Percentiles rank a stretch among this genome's conserved stretches.
Conservation (phyloP, 2,797 vertebrate genomes). For the Helarctos malayanus region DNA sequence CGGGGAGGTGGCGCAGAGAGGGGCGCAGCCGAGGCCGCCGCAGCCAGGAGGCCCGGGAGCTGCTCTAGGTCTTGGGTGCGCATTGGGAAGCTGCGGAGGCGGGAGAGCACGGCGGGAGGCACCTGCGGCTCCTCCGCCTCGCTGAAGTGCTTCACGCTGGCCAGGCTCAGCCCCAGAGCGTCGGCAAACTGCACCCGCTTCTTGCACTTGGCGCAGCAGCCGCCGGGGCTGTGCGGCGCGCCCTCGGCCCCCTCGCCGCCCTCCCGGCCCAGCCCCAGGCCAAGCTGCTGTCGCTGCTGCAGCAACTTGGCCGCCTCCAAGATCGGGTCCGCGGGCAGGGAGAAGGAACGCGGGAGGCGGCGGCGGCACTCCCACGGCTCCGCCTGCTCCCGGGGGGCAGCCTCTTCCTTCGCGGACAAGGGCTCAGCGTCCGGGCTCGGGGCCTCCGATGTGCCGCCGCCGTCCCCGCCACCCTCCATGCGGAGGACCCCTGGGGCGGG, state of each 20-base stretch:
- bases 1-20: rapidly evolving
- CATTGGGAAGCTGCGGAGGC: constrained; percentile 89
- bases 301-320: constrained; percentile 71
- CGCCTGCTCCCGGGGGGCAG: not conserved
- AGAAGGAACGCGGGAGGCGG: constrained; percentile 80
- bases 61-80: constrained; percentile 78
- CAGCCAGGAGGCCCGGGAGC: constrained; percentile 61
- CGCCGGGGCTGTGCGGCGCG: not conserved
- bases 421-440: not conserved
- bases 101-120: constrained; percentile 91
- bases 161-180: constrained; percentile 93
- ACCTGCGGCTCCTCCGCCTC: constrained; percentile 93
- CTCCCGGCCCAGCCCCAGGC: not conserved
- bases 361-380: constrained; percentile 66
- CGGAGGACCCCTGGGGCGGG: not conserved
- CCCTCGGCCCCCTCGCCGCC: not conserved
- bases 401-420: not conserved
- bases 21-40: not conserved
- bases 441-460: not conserved
- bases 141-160: constrained; percentile 95
- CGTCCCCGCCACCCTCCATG: not conserved
- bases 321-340: constrained; percentile 78
- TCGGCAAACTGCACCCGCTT: constrained; percentile 96
- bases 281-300: constrained; percentile 48
- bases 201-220: constrained; percentile 88